Conservation (phyloP, 2,797 vertebrate genomes). For the Malacoctenus gilli region DNA sequence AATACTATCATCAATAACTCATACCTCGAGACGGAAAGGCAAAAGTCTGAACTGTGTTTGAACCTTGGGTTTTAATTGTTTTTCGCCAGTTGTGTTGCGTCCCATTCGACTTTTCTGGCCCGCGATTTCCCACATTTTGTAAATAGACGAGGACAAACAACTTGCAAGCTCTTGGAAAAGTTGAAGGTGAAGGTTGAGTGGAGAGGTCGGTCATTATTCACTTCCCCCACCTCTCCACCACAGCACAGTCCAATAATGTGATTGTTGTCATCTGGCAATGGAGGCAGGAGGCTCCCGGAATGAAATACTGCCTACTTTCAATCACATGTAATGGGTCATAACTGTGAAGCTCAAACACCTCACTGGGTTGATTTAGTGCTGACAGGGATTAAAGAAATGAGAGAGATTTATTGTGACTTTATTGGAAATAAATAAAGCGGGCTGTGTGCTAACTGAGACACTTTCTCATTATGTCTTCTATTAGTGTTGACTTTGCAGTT, state of each 20-base stretch:
- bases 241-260: slow-evolving; percentile 11
- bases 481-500: slow-evolving; percentile 39
- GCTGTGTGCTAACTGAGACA: slow-evolving; percentile 38
- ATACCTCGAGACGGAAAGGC: background rate
- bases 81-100: no score
- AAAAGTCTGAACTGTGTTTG: no score
- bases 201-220: slow-evolving; percentile 15
- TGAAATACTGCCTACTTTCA: slow-evolving; percentile 43
- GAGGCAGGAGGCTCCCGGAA: background rate
- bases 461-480: slow-evolving; percentile 51
- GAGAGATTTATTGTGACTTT: slow-evolving; percentile 53
- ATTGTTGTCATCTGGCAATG: slow-evolving; percentile 36
- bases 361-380: slow-evolving; percentile 47
- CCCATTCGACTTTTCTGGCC: no score
- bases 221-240: background rate
- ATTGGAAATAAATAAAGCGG: slow-evolving; percentile 58
- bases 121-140: no score
- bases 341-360: slow-evolving; percentile 34
- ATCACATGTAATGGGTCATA: slow-evolving; percentile 61
- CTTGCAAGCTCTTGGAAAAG: background rate
- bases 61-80: no score
- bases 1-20: background rate
- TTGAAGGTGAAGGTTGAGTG: slow-evolving; percentile 12
- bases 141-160: no score
- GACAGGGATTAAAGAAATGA: slow-evolving; percentile 34